Base-by-base conservation (phyloP, 2,113 vertebrate species). In the Aramus guarauna region DNA sequence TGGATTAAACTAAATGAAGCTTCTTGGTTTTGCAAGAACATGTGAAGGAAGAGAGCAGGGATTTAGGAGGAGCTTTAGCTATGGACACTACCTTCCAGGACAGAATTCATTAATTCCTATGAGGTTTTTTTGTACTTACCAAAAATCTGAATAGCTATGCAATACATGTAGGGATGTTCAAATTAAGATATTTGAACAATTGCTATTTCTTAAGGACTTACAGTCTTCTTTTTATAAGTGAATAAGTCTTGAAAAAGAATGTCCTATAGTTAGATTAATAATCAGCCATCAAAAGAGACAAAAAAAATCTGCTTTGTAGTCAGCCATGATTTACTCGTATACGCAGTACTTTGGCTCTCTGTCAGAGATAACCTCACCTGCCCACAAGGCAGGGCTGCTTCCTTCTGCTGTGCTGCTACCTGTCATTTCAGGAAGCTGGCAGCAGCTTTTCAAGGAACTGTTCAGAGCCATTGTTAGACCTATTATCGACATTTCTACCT, bases 391-490 rank as follows among this genome's bases (percentile, higher is more conserved):
- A 48, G 50, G 41, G 36, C 34, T 60, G 18, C 21, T 64, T 69
- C 79, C 90, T 67, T 83, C 27, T 75, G 32, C 72, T 94, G 36
- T 71, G 75, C 19, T 80, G 37, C 68, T n/a, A 53, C 55, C 63
- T 92, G 73, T 73, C 90, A 91, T 62, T 59, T 45, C 75, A 91
- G 43, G 39, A 96, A 91, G 58, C 2, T 73, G 63, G 52, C 30
- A 23, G 67, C 18, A 90, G 85, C 19, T 68, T 93, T 85, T 92
- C 53, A 94, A 66, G 89, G 72, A 89, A 64, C 34, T 86, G 85
- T 85, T 86, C 89, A 97, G 67, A 92, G 63, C 56, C 90, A 83
- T 80, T 95, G 94, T 97, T 96, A 97, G 59, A 69, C 11, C 41
- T 85, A 62, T 73, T 93, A 66, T 47, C 94, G 87, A 62, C 60